Conservation (phyloP, 2,888 invertebrate species). For the Drosophila nr. perissopoda region DNA sequence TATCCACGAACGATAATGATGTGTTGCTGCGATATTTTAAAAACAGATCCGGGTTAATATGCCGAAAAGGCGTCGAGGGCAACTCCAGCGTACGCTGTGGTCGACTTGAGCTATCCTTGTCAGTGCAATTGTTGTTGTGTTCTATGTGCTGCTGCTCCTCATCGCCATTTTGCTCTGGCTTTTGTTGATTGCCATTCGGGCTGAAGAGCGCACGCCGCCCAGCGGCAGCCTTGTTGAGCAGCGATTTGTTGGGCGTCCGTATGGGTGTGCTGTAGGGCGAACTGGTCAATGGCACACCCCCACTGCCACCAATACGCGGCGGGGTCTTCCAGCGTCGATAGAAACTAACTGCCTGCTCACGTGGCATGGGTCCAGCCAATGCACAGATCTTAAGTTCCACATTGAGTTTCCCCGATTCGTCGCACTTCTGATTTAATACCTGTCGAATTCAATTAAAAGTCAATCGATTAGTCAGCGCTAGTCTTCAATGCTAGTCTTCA, state of each 20-base stretch:
- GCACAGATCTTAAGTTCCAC: slow-evolving; percentile 92
- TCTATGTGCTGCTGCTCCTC: slow-evolving; percentile 30
- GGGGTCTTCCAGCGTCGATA: slow-evolving; percentile 94
- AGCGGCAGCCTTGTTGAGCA: slow-evolving; percentile 28
- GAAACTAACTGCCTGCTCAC: slow-evolving; percentile 89
- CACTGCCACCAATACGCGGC: slow-evolving; percentile 86
- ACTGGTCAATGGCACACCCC: slow-evolving; percentile 56
- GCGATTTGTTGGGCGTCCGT: slow-evolving; percentile 53
- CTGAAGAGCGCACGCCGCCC: slow-evolving; percentile 66
- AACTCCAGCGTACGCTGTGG: slow-evolving; percentile 16
- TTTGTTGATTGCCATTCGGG: slow-evolving; percentile 63
- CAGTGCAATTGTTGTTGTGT: slow-evolving; percentile 54
- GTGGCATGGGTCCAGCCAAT: slow-evolving; percentile 96
- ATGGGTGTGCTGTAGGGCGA: slow-evolving; percentile 73
- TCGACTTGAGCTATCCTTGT: slow-evolving; percentile 7
- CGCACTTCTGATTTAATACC: slow-evolving; percentile 85
- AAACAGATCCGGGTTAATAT: slow-evolving; percentile 69
- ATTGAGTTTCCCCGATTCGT: slow-evolving; percentile 88
- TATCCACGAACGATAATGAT: slow-evolving; percentile 60
- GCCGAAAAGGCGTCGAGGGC: slow-evolving; percentile 59
- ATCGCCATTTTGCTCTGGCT: slow-evolving; percentile 16
- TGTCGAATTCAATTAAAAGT: slow-evolving; percentile 72
- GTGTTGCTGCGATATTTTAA: slow-evolving; percentile 69
- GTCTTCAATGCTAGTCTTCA: slow-evolving; percentile 33
- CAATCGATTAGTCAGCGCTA: background rate